These are phyloP conservation scores for Calephelis nemesis DNA, from an alignment of 1,140 invertebrate species.

Conservation along the genomic window DNA sequence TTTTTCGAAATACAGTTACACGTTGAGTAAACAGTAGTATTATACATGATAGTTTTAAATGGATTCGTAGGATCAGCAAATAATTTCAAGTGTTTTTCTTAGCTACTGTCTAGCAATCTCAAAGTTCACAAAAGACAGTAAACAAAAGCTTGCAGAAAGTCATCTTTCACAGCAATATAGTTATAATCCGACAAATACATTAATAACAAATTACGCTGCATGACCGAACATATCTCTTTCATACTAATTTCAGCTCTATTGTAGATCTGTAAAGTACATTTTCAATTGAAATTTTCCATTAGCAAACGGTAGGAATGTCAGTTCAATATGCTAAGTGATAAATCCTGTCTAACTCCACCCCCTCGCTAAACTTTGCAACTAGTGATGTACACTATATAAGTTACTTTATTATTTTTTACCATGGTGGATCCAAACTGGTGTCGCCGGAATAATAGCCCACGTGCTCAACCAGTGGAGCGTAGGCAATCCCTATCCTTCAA, in stretches of 20 bases:
- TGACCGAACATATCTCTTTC: not conserved
- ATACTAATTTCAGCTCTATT: not conserved
- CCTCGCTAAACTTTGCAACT: conserved; percentile 25
- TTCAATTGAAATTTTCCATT: not conserved
- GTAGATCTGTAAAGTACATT: not conserved
- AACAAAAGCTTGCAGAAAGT: not conserved
- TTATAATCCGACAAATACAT: conserved; percentile 17
- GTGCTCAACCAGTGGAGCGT: too few species aligned
- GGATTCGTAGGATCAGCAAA: too few species aligned
- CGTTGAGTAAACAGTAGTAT: too few species aligned
- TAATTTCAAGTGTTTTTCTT: too few species aligned
- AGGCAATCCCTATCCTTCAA: too few species aligned
- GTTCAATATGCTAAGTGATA: conserved; percentile 44
- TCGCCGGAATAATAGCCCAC: too few species aligned
- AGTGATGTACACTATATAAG: conserved; percentile 25
- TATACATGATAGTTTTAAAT: too few species aligned
- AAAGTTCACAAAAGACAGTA: too few species aligned
- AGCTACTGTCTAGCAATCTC: too few species aligned
- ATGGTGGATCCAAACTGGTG: too few species aligned
- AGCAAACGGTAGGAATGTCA: conserved; percentile 32
- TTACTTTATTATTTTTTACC: not conserved
- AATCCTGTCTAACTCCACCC: conserved; percentile 44
- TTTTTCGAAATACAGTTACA: too few species aligned
- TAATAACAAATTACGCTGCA: conserved; percentile 24
- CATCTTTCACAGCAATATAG: not conserved